Conservation (phyloP, 2,113 vertebrate species). For the Pedionomus torquatus region DNA sequence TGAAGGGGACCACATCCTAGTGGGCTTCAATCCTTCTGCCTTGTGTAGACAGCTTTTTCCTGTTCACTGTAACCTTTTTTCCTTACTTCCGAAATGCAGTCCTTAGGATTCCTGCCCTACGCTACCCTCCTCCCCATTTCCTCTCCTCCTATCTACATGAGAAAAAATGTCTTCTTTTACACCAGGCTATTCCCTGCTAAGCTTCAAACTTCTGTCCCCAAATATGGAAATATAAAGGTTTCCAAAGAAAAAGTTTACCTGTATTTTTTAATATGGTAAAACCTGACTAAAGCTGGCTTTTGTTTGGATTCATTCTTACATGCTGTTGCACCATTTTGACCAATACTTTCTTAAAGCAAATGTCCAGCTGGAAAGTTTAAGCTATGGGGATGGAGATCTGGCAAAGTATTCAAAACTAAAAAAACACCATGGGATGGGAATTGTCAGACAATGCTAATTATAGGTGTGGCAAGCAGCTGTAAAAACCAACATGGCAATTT, state of each 20-base stretch:
- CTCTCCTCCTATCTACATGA: not conserved
- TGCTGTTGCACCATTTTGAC: not conserved
- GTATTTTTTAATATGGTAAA: not conserved
- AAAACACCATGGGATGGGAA: not conserved
- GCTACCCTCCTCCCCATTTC: not conserved
- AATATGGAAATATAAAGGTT: not conserved
- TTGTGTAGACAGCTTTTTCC: not conserved
- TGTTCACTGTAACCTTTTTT: not conserved
- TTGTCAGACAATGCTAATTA: constrained; percentile 50
- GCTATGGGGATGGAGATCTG: not conserved
- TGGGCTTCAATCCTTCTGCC: not conserved
- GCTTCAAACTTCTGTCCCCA: not conserved
- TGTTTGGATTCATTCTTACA: not conserved
- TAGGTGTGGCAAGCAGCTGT: constrained; percentile 39
- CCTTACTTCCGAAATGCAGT: not conserved
- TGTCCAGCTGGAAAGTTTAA: constrained; percentile 29
- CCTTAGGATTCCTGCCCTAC: not conserved
- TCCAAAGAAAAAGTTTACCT: not conserved
- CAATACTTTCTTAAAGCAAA: not conserved
- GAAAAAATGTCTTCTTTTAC: not conserved
- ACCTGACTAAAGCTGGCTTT: not conserved
- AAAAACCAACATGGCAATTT: constrained; percentile 11
- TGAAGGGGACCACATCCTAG: not conserved
- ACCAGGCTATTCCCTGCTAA: not conserved
- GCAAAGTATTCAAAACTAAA: not conserved